Evolutionary conservation across 2,113 vertebrate species (phyloP), one percentile per base, ranked within the genome.

Genomic region (Gymnobelideus leadbeateri): DNA sequence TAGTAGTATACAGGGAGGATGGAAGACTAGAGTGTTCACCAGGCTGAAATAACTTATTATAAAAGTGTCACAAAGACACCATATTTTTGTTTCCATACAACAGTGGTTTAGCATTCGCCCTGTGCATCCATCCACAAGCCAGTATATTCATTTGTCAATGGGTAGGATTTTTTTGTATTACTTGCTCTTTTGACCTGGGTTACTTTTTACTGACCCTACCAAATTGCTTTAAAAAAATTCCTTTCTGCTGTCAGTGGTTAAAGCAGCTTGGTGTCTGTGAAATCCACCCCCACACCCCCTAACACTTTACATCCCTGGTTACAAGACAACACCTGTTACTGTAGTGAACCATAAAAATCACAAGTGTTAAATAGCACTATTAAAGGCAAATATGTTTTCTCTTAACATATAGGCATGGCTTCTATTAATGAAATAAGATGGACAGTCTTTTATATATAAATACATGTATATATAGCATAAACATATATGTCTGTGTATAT

Each of bases 101-200:
- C 98, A 98, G 98, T 98, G 98, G 98, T 98, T 97, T 96, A 91
- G 98, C 98, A 97, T 98, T 98, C 90, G 98, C 97, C 97, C 97
- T 98, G 98, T 98, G 98, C 98, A 98, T 96, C 98, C 97, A 96
- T 98, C 98, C 98, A 94, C 96, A 98, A 98, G 97, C 96, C 94
- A 28, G 97, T 97, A 97, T 97, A 98, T 98, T 98, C 98, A 98
- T 98, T 98, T 98, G 98, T 98, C 98, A 97, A 97, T 95, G 89
- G 97, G 93, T 91, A 96, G 96, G 97, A 97, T 92, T 97, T 98
- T 96, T 95, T 95, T 98, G 97, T 97, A 77, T 96, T 97, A 96
- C 98, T 98, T 99, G 98, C 98, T 98, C 98, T 98, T 98, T 98
- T 99, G 99, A 99, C 99, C 98, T 98, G 96, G 97, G 97, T 97